Conservation (phyloP, 2,888 invertebrate species). For the Napeogenes sylphis region DNA sequence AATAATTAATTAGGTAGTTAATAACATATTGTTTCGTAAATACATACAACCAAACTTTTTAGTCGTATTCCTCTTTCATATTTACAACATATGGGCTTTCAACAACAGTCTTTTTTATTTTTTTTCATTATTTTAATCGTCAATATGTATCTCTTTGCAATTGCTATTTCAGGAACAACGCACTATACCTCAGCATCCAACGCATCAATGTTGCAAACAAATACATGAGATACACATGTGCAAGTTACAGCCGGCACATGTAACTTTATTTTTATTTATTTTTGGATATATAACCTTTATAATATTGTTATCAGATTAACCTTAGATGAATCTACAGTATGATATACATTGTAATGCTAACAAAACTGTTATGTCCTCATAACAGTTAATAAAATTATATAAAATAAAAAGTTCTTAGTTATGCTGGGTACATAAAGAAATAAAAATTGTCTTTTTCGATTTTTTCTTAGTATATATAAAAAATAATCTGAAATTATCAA, state of each 20-base stretch:
- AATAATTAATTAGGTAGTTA: no score
- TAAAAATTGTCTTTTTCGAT: not conserved
- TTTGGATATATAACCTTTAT: constrained; percentile 5
- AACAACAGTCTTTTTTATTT: no score
- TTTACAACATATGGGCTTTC: no score
- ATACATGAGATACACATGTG: constrained; percentile 53
- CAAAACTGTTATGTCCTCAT: no score
- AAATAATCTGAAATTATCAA: not conserved
- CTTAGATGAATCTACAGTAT: not conserved
- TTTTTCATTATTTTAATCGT: no score
- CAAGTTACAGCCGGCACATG: constrained; percentile 45
- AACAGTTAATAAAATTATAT: no score
- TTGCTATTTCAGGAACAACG: constrained; percentile 50
- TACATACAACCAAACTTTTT: no score
- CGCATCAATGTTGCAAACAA: constrained; percentile 38
- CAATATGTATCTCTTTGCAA: not conserved
- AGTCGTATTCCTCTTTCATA: no score
- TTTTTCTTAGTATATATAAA: not conserved
- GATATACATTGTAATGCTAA: no score
- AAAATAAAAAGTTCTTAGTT: no score
- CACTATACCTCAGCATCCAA: constrained; percentile 45
- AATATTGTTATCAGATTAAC: not conserved
- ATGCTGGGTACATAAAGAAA: not conserved
- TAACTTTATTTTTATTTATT: constrained; percentile 39
- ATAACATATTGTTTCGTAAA: no score